These are phyloP conservation scores for Trilocha varians DNA, from an alignment of 2,888 invertebrate species.

Conservation along the genomic window DNA sequence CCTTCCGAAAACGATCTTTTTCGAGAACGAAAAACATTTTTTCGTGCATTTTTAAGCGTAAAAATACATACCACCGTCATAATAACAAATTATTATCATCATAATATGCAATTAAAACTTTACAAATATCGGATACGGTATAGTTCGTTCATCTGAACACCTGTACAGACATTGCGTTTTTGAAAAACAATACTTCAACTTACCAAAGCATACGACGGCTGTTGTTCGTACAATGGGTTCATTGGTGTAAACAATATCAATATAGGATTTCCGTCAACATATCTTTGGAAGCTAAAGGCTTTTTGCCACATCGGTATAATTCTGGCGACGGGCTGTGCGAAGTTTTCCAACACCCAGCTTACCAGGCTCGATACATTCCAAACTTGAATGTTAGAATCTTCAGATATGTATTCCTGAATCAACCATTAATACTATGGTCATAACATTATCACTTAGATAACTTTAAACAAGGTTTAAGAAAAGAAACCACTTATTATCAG, in stretches of 20 bases:
- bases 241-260: conserved; percentile 85
- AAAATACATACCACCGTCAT: too few species aligned
- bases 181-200: conserved; percentile 16
- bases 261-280: conserved; percentile 79
- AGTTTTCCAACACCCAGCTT: conserved; percentile 76
- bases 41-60: too few species aligned
- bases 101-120: too few species aligned
- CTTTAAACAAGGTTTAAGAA: too few species aligned
- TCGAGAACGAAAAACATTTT: too few species aligned
- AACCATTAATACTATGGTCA: neutral
- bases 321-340: conserved; percentile 77
- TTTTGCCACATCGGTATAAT: conserved; percentile 82
- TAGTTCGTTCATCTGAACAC: too few species aligned
- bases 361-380: conserved; percentile 60
- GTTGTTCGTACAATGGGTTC: conserved; percentile 77
- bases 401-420: conserved; percentile 68
- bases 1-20: too few species aligned
- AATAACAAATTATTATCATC: too few species aligned
- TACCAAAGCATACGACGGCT: conserved; percentile 82
- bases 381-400: conserved; percentile 26
- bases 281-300: conserved; percentile 77
- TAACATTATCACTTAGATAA: too few species aligned
- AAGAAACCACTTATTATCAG: too few species aligned
- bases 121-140: too few species aligned
- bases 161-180: neutral